Base-by-base conservation (phyloP, 1,140 invertebrate genomes). In the Drosophila willistoni region DNA sequence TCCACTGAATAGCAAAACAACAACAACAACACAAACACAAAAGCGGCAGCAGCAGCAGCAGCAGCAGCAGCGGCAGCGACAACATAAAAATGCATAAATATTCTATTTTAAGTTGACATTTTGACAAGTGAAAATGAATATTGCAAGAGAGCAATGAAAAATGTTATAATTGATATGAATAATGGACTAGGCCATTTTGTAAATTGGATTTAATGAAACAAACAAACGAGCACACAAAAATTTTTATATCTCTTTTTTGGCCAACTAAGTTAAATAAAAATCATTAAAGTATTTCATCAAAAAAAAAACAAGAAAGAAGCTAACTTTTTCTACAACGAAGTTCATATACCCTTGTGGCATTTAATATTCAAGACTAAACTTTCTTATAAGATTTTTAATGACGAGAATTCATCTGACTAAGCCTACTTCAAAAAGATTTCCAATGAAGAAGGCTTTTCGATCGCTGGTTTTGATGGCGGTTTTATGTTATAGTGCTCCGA, bases 121-220 rank as follows among this genome's bases (percentile, higher is more conserved):
- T 89, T 87, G 84, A 89, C 84, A 89, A 89, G 84, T 80, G 83
- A 64, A 77, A 77, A 87, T 87, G 79, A 89, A 87, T 87, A 87
- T 80, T 71, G 64, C 80, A 79, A 66, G 69, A 68, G 69, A 54
- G 56, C 65, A 55, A 73, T 55, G 69, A n/a, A 61, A 75, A 71
- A 76, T 76, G 44, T 79, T 68, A 81, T 80, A 85, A 85, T 72
- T 79, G 81, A 79, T 79, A 72, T 77, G 36, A 65, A 75, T 80
- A 79, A 71, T 68, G 57, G 68, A 63, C 67, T 60, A 42, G 55
- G 59, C 44, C 54, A 71, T 81, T 71, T 72, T 68, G 65, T 71
- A 72, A 68, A 76, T 76, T 51, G 64, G 51, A 61, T 68, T 77
- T 64, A 72, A 79, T 79, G 60, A 54, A 77, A 79, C 79, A 63